These are phyloP conservation scores for Spongia lamella DNA, from an alignment of 37 sponge, comb jelly and placozoan genomes.

Conservation along the genomic window DNA sequence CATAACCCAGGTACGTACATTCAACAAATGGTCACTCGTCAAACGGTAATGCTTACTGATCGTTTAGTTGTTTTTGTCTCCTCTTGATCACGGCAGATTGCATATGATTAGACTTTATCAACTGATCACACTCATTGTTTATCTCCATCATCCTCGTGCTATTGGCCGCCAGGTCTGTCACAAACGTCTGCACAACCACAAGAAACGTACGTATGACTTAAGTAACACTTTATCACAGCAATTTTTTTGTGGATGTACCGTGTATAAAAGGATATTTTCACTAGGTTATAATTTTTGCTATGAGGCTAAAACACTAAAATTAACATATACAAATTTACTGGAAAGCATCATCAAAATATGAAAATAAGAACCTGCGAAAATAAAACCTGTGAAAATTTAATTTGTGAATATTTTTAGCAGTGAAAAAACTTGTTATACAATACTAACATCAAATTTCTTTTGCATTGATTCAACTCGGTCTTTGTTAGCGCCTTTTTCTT, in stretches of 20 bases:
- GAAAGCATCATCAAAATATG: neutral
- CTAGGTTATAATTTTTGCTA: neutral
- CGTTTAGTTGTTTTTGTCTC: conserved; percentile 73
- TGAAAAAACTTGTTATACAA: neutral
- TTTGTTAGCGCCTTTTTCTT: conserved; percentile 67
- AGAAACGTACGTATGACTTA: neutral
- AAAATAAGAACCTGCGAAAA: too few relatives aligned
- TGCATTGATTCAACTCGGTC: conserved; percentile 89
- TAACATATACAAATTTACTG: neutral
- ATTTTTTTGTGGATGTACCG: neutral
- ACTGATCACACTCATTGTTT: conserved; percentile 69
- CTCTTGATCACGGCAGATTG: conserved; percentile 52
- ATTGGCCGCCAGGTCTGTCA: conserved; percentile 74
- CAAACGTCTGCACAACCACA: conserved; percentile 49
- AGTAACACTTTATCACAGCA: neutral
- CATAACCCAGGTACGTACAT: neutral
- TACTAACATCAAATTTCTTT: conserved; percentile 86
- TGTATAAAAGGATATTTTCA: neutral
- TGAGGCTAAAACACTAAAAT: conserved; percentile 9
- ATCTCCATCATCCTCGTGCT: conserved; percentile 69
- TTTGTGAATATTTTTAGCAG: too few relatives aligned
- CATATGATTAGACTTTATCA: conserved; percentile 69
- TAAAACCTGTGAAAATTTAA: too few relatives aligned
- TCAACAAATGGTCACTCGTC: neutral
- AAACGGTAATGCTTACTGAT: conserved; percentile 20